A percentile compares a stretch with the other conserved stretches of the same genome.
phyloP scores from a whole-genome alignment of 2,113 vertebrate genomes.

The Neogale vison region DNA sequence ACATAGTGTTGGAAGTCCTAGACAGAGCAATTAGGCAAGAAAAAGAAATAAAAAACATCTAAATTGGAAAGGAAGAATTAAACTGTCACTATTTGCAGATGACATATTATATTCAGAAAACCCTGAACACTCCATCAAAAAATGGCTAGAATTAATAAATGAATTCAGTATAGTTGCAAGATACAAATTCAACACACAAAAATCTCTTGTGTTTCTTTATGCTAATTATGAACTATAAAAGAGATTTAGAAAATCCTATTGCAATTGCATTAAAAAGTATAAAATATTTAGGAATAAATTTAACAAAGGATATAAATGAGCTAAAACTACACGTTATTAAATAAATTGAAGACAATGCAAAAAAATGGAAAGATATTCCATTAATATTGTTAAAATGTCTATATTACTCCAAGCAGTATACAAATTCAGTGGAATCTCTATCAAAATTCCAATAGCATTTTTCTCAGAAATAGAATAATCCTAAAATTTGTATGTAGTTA shows the following conservation, averaged over 20 bases:
- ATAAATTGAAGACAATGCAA: background rate
- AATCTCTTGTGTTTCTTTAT: background rate
- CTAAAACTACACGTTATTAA: background rate
- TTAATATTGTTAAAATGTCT: background rate
- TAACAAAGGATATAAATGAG: background rate
- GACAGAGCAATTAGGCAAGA: background rate
- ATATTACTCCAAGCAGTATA: background rate
- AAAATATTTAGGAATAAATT: background rate
- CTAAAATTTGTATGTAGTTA: background rate
- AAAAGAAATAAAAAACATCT: background rate
- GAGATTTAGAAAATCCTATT: background rate
- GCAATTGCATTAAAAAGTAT: background rate
- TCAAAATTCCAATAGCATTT: background rate
- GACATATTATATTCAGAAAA: background rate
- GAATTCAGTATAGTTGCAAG: background rate
- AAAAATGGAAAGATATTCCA: background rate
- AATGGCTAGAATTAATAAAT: background rate
- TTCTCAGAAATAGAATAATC: background rate
- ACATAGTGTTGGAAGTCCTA: background rate
- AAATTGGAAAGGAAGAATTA: background rate
- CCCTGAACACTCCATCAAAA: background rate
- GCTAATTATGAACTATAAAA: background rate
- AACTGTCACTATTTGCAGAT: background rate
- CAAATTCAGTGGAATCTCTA: background rate
- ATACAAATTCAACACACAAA: background rate